These are phyloP conservation scores for Myotis davidii DNA, from an alignment of 2,113 vertebrate genomes.

Conservation along the genomic window DNA sequence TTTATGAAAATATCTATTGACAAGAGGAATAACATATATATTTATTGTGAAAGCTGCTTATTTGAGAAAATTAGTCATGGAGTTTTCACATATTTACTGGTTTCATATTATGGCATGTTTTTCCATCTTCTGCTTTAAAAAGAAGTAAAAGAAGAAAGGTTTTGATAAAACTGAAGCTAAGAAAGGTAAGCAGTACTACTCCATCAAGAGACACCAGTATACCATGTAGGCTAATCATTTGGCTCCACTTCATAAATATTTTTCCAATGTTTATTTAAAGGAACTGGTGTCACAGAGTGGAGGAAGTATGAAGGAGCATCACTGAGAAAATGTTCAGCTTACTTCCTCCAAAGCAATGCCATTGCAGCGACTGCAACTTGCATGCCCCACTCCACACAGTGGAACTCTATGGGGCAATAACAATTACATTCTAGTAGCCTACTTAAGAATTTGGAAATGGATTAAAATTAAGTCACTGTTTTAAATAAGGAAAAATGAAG, in stretches of 20 bases:
- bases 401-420: neutral
- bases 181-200: neutral
- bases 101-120: neutral
- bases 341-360: neutral
- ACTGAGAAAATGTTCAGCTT: neutral
- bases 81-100: neutral
- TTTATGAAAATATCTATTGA: conserved; percentile 42
- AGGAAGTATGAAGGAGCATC: neutral
- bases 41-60: neutral
- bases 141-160: neutral
- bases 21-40: neutral
- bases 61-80: conserved; percentile 36
- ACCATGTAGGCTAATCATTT: neutral
- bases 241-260: neutral
- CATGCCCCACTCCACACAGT: neutral
- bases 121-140: conserved; percentile 6
- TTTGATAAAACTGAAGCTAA: neutral
- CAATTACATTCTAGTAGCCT: neutral
- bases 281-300: neutral
- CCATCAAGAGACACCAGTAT: neutral
- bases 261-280: neutral
- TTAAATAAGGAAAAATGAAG: neutral
- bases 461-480: neutral
- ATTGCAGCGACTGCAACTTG: neutral
- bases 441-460: conserved; percentile 2